phyloP scores from a whole-genome alignment of 2,888 invertebrate genomes.

The Eristalis tenax region DNA sequence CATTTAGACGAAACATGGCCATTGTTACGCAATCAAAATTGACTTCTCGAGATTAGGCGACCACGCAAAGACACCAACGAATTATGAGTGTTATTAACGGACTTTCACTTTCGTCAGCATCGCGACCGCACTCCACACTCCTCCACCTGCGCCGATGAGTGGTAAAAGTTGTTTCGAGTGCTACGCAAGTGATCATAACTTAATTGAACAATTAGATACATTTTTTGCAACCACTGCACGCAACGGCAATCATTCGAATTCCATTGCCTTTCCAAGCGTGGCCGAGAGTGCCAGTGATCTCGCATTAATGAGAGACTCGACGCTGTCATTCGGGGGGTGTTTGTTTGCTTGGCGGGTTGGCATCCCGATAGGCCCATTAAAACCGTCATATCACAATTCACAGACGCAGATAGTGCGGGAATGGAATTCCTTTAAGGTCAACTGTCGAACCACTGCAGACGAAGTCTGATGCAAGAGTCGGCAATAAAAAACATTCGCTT shows the following conservation, averaged over 20 bases:
- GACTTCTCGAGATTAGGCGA: neutral
- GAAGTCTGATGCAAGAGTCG: neutral
- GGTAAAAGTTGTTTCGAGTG: neutral
- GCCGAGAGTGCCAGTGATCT: neutral
- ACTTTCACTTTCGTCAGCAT: neutral
- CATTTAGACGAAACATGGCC: neutral
- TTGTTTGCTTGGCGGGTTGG: neutral
- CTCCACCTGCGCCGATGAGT: neutral
- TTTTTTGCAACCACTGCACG: slow-evolving; percentile 2
- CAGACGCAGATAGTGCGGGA: neutral
- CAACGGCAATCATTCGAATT: neutral
- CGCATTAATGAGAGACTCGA: neutral
- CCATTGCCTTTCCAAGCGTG: neutral
- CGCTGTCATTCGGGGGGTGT: neutral
- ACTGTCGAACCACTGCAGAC: neutral
- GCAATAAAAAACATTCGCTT: neutral
- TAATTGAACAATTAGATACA: slow-evolving; percentile 13
- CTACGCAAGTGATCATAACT: slow-evolving; percentile 11
- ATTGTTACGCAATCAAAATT: neutral
- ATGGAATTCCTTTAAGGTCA: neutral
- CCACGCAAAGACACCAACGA: neutral
- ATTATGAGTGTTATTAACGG: neutral
- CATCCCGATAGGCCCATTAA: neutral
- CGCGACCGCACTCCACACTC: neutral
- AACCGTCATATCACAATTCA: neutral